Percentiles rank a stretch among this genome's conserved stretches.
These are phyloP conservation scores for Argentina silus DNA, from an alignment of 2,797 vertebrate genomes.

Conservation along the genomic window DNA sequence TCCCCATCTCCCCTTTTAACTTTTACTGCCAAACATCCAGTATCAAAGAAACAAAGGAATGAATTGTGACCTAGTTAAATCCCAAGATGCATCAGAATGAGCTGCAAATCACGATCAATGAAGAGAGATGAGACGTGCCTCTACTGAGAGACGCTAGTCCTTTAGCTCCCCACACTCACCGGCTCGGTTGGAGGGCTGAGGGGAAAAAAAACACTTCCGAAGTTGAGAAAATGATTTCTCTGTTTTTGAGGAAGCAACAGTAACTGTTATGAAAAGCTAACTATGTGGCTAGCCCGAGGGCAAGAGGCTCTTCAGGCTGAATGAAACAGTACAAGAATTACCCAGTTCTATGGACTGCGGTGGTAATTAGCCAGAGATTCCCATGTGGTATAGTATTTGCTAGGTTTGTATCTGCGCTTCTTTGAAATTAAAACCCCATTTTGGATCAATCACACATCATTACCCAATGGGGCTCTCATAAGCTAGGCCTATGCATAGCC, in stretches of 20 bases:
- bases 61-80: conserved; percentile 54
- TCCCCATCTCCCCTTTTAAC: not conserved
- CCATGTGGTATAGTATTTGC: not conserved
- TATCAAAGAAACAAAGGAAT: conserved; percentile 47
- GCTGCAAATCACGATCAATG: conserved; percentile 51
- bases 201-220: not conserved
- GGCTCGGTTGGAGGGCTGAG: not conserved
- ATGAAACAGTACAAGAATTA: not conserved
- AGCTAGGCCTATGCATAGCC: no score
- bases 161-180: not conserved
- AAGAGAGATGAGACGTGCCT: conserved; percentile 21
- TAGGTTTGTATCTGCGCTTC: not conserved
- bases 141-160: not conserved
- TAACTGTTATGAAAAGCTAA: not conserved
- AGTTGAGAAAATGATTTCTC: no score
- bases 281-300: not conserved
- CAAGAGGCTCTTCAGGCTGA: not conserved
- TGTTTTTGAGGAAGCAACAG: no score
- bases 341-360: not conserved
- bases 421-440: not conserved
- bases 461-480: no score
- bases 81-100: conserved; percentile 43
- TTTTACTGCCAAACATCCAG: conserved; percentile 24
- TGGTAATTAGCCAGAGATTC: not conserved
- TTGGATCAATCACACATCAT: not conserved